Conservation (phyloP, 2,113 vertebrate genomes). For the Hippolais icterina region DNA sequence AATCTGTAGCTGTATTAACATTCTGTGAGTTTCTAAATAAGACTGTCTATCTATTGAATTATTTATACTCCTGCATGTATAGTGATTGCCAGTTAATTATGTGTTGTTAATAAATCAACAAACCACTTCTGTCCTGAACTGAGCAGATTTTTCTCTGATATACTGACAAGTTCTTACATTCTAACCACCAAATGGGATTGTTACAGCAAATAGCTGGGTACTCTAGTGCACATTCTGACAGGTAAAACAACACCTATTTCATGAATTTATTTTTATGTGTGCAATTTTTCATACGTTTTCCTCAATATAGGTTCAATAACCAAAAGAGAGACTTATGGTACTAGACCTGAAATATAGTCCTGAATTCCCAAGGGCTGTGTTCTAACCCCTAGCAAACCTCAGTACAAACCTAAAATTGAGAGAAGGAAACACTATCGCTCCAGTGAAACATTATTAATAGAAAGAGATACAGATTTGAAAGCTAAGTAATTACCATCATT, state of each 20-base stretch:
- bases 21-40: neutral
- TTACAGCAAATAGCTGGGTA: neutral
- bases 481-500: neutral
- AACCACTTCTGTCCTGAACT: neutral
- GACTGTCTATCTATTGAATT: neutral
- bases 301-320: neutral
- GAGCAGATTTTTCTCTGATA: neutral
- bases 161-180: neutral
- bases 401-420: neutral
- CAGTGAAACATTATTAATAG: neutral
- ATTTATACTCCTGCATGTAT: neutral
- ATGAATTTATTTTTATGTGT: neutral
- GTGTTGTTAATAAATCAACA: neutral
- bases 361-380: neutral
- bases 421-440: neutral
- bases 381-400: neutral
- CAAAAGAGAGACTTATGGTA: neutral
- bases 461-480: neutral
- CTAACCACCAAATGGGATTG: neutral
- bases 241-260: neutral
- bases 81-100: neutral
- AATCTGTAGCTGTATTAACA: neutral
- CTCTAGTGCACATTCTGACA: neutral
- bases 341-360: neutral
- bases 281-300: neutral